Base-by-base conservation (phyloP, 1,140 invertebrate species). In the Sitophilus oryzae region DNA sequence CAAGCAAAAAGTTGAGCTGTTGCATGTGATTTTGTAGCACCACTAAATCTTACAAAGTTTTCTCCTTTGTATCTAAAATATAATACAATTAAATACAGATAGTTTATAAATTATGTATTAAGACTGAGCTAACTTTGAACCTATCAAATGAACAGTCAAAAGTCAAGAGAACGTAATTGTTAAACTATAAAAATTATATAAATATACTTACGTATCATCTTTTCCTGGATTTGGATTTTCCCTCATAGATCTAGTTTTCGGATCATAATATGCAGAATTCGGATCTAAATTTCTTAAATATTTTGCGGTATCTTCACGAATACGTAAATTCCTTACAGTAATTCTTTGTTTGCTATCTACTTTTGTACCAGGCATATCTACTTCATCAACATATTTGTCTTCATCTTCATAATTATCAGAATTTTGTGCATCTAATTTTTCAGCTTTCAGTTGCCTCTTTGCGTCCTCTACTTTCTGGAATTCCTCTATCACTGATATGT, bases 321-420 rank as follows among this genome's bases (percentile, higher is more conserved):
- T 99, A 67, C 97, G 81, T 54, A 99, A 76, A 80, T 99, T 99
- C 67, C 97, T 76, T 0, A 99, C 95, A 20, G 92, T 99, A 68
- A 99, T 99, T 64, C 96, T 82, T 71, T 99, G 96, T 74, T 98
- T 97, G 1, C 91, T 96, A 67, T 99, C 97, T 3, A 99, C 93
- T 79, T 97, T 98, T 38, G 93, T 95, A 30, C 96, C 96, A 40
- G 95, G 96, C 95, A 99, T 98, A 74, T 98, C 95, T 22, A 93
- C 86, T 71, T 93, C 90, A 71, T 96, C 93, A 0, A 93, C 92
- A 73, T 96, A 95, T 76, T 96, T 96, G 62, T 95, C 93, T 68
- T 96, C 93, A 72, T 96, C 92, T 63, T 85, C 82, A 46, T 82
- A 79, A 43, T 83, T 81, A 21, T 73, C 73, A 44, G 74, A 71